These are phyloP conservation scores for Sipha flava DNA, from an alignment of 1,140 invertebrate species.

Conservation along the genomic window DNA sequence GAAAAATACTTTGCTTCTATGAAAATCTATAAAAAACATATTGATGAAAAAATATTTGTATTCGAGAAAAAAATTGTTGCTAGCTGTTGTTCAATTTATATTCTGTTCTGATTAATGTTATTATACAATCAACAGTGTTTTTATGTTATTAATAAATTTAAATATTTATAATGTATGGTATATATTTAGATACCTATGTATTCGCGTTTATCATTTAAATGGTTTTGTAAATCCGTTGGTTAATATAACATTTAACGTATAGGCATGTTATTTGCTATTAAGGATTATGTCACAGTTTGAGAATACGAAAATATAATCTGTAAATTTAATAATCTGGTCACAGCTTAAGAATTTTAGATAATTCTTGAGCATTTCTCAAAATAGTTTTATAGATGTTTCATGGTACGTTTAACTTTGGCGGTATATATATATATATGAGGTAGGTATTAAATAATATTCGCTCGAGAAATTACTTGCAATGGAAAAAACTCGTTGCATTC, in stretches of 20 bases:
- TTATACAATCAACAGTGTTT: too few relatives aligned
- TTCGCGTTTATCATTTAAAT: too few relatives aligned
- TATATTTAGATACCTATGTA: too few relatives aligned
- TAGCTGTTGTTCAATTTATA: too few relatives aligned
- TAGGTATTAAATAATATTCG: slow-evolving; percentile 4
- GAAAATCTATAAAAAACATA: background rate
- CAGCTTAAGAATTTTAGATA: background rate
- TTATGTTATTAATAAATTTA: too few relatives aligned
- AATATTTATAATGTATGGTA: too few relatives aligned
- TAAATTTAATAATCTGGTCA: background rate
- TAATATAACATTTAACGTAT: too few relatives aligned
- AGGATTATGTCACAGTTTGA: too few relatives aligned
- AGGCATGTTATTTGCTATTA: too few relatives aligned
- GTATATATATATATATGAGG: background rate
- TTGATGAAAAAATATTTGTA: background rate
- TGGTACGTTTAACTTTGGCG: background rate
- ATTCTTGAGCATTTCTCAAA: background rate
- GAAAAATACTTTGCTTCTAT: background rate
- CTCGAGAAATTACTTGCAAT: background rate
- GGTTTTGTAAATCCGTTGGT: too few relatives aligned
- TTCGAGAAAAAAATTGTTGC: background rate
- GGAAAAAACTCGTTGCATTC: background rate
- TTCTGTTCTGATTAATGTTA: too few relatives aligned
- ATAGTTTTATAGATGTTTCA: background rate
- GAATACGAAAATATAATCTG: background rate